phyloP scores from a whole-genome alignment of 2,888 invertebrate species.

The Galerucella calmariensis region DNA sequence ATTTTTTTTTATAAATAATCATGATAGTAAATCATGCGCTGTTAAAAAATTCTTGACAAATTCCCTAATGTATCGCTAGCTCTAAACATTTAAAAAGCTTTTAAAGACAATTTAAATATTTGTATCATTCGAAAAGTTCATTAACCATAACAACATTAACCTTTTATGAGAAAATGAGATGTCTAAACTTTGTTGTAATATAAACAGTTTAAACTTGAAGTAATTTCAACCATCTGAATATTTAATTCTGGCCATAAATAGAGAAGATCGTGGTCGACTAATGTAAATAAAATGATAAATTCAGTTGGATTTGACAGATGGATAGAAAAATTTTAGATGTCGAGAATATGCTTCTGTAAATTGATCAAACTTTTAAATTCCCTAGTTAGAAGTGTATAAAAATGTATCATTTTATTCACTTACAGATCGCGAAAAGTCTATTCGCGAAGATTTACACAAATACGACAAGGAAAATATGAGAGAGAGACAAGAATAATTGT shows the following conservation, averaged over 20 bases:
- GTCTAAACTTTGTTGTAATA: neutral
- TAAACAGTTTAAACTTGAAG: neutral
- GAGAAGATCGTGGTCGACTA: neutral
- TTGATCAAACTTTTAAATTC: neutral
- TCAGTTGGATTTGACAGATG: neutral
- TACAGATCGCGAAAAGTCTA: too few species aligned
- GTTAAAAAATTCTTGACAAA: neutral
- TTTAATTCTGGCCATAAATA: neutral
- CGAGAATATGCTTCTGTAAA: neutral
- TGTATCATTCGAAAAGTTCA: neutral
- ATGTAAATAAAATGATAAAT: neutral
- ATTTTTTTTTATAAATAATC: too few species aligned
- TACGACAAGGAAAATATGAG: too few species aligned
- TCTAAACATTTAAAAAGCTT: neutral
- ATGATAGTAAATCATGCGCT: too few species aligned
- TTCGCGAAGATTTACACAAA: too few species aligned
- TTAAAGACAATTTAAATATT: slow-evolving; percentile 1
- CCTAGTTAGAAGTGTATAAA: neutral
- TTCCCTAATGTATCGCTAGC: neutral
- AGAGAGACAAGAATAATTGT: too few species aligned
- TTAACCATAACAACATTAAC: neutral
- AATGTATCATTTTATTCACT: too few species aligned
- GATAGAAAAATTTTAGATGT: neutral
- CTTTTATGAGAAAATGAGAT: neutral
- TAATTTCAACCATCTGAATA: slow-evolving; percentile 1